These are phyloP conservation scores for Benthosema pterotum DNA, from an alignment of 2,797 vertebrate species.

Conservation along the genomic window DNA sequence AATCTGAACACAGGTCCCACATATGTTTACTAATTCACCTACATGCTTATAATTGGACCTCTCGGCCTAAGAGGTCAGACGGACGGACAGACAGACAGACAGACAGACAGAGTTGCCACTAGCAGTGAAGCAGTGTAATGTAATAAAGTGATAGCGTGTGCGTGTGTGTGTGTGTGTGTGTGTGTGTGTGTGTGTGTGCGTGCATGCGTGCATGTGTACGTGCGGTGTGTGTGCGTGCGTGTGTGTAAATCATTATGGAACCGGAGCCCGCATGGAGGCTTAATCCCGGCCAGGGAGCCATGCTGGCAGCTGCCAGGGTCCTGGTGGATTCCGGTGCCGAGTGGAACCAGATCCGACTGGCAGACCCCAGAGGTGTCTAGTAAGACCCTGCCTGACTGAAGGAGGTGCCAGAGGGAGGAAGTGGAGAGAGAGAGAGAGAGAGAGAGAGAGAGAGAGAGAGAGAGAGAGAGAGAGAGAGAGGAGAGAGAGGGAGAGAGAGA, in stretches of 20 bases:
- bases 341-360: constrained; percentile 65
- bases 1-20: constrained; percentile 46
- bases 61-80: constrained; percentile 28
- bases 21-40: constrained; percentile 60
- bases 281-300: constrained; percentile 63
- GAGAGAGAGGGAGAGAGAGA: too few relatives aligned
- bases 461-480: too few relatives aligned
- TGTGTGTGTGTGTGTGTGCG: constrained; percentile 3
- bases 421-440: constrained; percentile 30
- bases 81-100: not conserved
- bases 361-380: constrained; percentile 63
- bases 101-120: constrained; percentile 45
- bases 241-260: constrained; percentile 73
- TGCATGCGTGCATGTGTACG: not conserved
- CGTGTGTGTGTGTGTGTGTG: constrained; percentile 58
- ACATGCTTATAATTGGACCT: constrained; percentile 60
- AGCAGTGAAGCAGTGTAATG: constrained; percentile 50
- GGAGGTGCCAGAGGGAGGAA: constrained; percentile 18
- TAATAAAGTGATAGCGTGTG: constrained; percentile 68
- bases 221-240: constrained; percentile 56
- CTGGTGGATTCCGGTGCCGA: constrained; percentile 53
- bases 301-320: constrained; percentile 67
- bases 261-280: constrained; percentile 61
- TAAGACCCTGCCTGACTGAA: constrained; percentile 22
- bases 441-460: not conserved